Evolutionary conservation across 2,888 invertebrate genomes (phyloP).

Genomic region (Azorinus chamasolen): DNA sequence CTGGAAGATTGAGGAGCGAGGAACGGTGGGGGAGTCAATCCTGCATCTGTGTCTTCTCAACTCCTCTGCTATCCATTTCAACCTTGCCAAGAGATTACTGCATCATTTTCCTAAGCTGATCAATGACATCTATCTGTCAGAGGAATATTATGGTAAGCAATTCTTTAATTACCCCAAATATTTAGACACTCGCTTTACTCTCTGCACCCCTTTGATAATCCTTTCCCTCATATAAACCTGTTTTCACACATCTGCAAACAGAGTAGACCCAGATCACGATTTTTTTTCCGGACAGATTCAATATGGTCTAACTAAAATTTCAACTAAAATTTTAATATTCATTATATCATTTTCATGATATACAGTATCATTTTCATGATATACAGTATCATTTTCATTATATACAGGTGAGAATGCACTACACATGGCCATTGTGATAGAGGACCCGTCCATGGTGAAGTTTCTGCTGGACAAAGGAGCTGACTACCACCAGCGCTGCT

Average conservation of each 20-base stretch:
- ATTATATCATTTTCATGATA: no score
- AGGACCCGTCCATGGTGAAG: constrained; percentile 99
- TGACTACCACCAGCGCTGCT: constrained; percentile 96
- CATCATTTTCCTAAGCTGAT: constrained; percentile 97
- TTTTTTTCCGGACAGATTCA: no score
- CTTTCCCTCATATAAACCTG: no score
- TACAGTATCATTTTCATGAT: no score
- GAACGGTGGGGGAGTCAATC: constrained; percentile 98
- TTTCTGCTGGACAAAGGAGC: constrained; percentile 96
- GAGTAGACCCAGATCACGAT: no score
- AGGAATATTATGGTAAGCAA: constrained; percentile 97
- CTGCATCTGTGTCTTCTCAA: constrained; percentile 97
- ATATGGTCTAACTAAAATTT: no score
- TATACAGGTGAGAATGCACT: constrained; percentile 94
- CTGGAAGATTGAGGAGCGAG: constrained; percentile 96
- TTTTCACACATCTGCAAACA: no score
- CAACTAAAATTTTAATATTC: no score
- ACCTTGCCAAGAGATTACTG: constrained; percentile 96
- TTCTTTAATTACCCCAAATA: constrained; percentile 1
- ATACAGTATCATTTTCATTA: no score
- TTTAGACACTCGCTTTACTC: no score
- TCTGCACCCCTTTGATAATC: no score
- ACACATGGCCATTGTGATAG: constrained; percentile 99
- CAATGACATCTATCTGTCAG: constrained; percentile 97
- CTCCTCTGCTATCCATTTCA: constrained; percentile 96